Conservation (phyloP, 2,888 invertebrate species). For the Tetropium fuscum region DNA sequence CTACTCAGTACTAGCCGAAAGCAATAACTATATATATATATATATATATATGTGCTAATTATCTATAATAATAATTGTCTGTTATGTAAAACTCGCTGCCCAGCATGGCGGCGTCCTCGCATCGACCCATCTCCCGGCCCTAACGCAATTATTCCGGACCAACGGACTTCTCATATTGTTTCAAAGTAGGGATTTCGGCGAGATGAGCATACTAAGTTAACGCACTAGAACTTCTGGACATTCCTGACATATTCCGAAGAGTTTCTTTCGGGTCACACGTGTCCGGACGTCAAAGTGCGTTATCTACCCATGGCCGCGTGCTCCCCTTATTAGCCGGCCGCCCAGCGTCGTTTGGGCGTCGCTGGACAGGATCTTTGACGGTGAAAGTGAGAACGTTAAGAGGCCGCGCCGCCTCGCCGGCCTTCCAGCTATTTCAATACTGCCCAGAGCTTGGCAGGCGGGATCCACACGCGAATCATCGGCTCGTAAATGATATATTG, state of each 20-base stretch:
- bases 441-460: background rate
- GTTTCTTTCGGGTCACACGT: conserved; percentile 23
- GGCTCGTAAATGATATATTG: background rate
- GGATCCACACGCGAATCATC: background rate
- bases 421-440: conserved; percentile 9
- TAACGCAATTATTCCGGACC: conserved; percentile 15
- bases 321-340: conserved; percentile 16
- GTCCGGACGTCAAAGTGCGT: conserved; percentile 20
- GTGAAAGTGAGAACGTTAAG: conserved; percentile 16
- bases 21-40: no score
- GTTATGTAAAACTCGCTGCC: no score
- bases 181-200: conserved; percentile 6
- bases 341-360: conserved; percentile 9
- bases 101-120: no score
- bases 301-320: conserved; percentile 7
- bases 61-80: no score
- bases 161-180: conserved; percentile 22
- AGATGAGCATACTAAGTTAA: conserved; percentile 21
- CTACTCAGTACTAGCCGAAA: no score
- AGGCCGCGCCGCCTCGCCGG: background rate
- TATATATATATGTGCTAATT: no score
- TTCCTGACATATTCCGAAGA: conserved; percentile 19
- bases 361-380: conserved; percentile 8
- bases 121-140: background rate
- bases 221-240: conserved; percentile 15